These are phyloP conservation scores for Agonopterix subpropinquella DNA, from an alignment of 2,888 invertebrate genomes.

Conservation along the genomic window DNA sequence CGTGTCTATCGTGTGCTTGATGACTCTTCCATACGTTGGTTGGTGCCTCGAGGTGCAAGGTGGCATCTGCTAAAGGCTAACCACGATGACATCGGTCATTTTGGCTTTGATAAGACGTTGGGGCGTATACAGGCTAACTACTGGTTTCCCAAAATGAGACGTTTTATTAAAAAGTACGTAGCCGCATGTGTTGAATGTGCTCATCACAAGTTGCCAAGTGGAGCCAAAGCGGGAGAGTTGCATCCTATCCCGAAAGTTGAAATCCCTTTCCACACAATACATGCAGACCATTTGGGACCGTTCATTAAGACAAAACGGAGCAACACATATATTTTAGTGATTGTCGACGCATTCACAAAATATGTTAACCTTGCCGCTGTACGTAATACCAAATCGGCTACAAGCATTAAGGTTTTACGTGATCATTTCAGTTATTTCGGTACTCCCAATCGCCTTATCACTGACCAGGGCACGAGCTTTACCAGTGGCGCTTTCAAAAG, in stretches of 20 bases:
- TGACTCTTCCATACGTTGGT: conserved; percentile 12
- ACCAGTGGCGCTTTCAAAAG: conserved; percentile 1
- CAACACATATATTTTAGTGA: conserved; percentile 8
- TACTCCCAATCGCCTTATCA: conserved; percentile 1
- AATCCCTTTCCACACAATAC: conserved; percentile 17
- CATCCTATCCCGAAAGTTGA: conserved; percentile 13
- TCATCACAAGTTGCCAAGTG: conserved; percentile 14
- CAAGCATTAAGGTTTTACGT: conserved; percentile 1
- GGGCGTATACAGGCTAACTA: conserved; percentile 7
- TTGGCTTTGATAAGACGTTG: conserved; percentile 18
- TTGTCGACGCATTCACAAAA: conserved; percentile 14
- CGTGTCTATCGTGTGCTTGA: conserved; percentile 10
- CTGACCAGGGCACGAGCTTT: conserved; percentile 4
- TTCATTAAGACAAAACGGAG: conserved; percentile 8
- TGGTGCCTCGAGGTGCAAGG: conserved; percentile 18
- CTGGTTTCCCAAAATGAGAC: conserved; percentile 17
- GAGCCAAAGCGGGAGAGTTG: conserved; percentile 9
- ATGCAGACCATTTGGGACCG: conserved; percentile 15
- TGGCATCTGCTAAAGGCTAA: conserved; percentile 27
- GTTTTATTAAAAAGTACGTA: conserved; percentile 13
- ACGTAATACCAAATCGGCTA: conserved; percentile 8
- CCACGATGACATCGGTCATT: conserved; percentile 23
- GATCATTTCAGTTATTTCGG: conserved; percentile 5
- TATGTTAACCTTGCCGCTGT: conserved; percentile 10
- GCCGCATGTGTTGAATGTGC: conserved; percentile 13